Evolutionary conservation across 2,888 invertebrate genomes (phyloP), one percentile per base, ranked within the genome.

Genomic region (Subacronicta megacephala): DNA sequence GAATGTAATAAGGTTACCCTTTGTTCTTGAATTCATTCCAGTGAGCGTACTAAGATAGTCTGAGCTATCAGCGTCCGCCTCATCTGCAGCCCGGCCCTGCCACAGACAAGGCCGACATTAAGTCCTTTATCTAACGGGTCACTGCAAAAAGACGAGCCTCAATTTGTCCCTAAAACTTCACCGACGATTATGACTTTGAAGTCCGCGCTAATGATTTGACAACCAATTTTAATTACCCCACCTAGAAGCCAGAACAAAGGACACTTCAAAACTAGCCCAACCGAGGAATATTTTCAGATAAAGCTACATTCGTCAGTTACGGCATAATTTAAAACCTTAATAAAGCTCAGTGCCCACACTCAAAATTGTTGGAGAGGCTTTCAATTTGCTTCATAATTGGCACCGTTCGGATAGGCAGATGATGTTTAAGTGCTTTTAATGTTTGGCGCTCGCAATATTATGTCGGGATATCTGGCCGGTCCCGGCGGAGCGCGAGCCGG

Each of bases 381-480:
- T 87, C 87, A 88, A 89, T 90, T 90, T 84, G 80, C 74, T 80
- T 82, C 78, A 82, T 88, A 87, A 90, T 89, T 89, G 88, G 80
- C 80, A 78, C 81, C 83, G 81, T 81, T 83, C 83, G 83, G 83
- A 84, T 84, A 81, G 87, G 79, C 82, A 82, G 86, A 85, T 84
- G 85, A 84, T 88, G 86, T 87, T 88, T 80, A 85, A 90, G 89
- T 88, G 86, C 84, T 88, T 88, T 88, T 86, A 89, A 87, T 88
- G 89, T 88, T 90, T 85, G 87, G 84, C 61, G 69, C 81, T 74
- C 58, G 83, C 84, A 85, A 88, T 88, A 88, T 88, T 85, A 86
- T 82, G 88, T 82, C 75, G 80, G 83, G 85, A 83, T 89, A 87
- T 88, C 88, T 86, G 85, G 81, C 81, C 81, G 81, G 84, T 88